Percentiles rank a stretch among this genome's conserved stretches.
These are phyloP conservation scores for Melipona bicolor DNA, from an alignment of 2,888 invertebrate genomes.

Conservation along the genomic window DNA sequence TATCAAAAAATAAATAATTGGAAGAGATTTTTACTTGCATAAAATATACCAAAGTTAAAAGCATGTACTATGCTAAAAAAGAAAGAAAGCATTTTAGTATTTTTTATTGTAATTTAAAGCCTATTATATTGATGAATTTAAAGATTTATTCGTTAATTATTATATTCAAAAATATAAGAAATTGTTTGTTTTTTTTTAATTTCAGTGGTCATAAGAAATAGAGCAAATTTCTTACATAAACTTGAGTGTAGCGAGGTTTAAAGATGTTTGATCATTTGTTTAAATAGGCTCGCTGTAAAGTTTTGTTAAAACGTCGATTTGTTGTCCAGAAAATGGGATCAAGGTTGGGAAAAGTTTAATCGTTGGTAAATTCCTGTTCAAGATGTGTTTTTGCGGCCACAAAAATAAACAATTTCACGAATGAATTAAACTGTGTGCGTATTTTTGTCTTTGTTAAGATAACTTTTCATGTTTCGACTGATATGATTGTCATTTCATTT, in stretches of 20 bases:
- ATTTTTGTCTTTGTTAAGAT: background rate
- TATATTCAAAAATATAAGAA: too few relatives aligned
- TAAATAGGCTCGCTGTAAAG: constrained; percentile 4
- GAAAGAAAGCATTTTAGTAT: background rate
- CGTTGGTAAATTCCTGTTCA: background rate
- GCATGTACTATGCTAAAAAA: background rate
- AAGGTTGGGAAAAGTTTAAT: constrained; percentile 5
- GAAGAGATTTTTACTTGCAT: background rate
- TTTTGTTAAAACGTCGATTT: constrained; percentile 16
- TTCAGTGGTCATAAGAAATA: background rate
- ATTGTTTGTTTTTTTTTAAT: background rate
- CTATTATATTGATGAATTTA: too few relatives aligned
- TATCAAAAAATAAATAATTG: background rate
- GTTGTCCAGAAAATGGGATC: constrained; percentile 25
- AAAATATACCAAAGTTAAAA: background rate
- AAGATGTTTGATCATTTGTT: background rate
- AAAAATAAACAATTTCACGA: constrained; percentile 26
- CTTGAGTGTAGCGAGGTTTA: too few relatives aligned
- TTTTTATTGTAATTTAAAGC: background rate
- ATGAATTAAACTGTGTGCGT: constrained; percentile 26
- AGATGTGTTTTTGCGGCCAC: background rate
- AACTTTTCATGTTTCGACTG: background rate
- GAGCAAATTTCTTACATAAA: background rate
- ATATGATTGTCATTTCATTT: background rate
- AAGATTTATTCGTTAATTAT: too few relatives aligned